Evolutionary conservation across 35 echinoderm and acorn worm species (phyloP), one percentile per base, ranked within the genome.

Genomic region (Chiridota heheva): DNA sequence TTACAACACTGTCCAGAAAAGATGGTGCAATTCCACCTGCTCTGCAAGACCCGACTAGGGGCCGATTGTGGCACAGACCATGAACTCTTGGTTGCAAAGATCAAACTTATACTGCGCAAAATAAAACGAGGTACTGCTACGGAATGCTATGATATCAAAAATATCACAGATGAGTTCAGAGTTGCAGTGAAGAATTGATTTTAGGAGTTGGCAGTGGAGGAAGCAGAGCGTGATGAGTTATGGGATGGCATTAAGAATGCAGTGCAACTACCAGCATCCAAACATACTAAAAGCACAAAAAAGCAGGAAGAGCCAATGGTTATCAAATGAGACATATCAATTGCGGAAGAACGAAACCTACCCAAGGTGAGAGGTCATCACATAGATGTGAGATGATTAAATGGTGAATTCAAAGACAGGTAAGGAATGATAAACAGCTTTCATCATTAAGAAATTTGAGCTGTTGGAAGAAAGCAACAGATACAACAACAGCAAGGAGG

Each of bases 391-490:
- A 62, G 33, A 24, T 26, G 59, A 62, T 31, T 62, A 31, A 62
- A 62, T 62, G 59, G 59, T 62, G 59, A 5, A 26, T 62, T 62
- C 59, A 62, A 24, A 5, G 6, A 7, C 59, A 62, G 59, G 59
- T 24, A 62, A 62, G 59, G 59, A 62, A 62, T 7, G 59, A 62
- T 24, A 62, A 62, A 5, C 59, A 62, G 59, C 5, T 62, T 62
- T 7, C 59, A 62, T 62, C 22, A 62, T 20, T 20, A 62, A 7
- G 22, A 31, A 62, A 62, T 62, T 20, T 24, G 22, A 62, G 22
- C 59, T 26, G 22, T 31, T 62, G 59, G 59, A 62, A 31, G 22
- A 62, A 8, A 62, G 33, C 59, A 62, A n/a, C n/a, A n/a, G n/a
- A n/a, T n/a, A 62, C 59, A 62, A 62, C 5, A 7, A 24, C 22